phyloP scores from a whole-genome alignment of 2,888 invertebrate species.

The Tiliacea citrago region DNA sequence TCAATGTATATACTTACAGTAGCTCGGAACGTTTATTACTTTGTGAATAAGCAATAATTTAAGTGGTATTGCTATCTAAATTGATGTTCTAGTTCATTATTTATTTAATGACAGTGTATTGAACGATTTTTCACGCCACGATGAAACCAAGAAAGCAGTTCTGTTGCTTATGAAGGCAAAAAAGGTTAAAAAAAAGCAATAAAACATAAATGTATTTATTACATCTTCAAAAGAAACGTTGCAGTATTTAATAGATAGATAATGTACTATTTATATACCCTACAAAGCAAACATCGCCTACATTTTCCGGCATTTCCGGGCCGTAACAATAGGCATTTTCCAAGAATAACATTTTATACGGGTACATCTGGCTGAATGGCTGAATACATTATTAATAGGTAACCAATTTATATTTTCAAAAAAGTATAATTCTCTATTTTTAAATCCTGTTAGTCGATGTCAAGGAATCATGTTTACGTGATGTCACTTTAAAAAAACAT shows the following conservation, averaged over 20 bases:
- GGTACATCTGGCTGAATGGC: slow-evolving; percentile 12
- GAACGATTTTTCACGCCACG: slow-evolving; percentile 26
- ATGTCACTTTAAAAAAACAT: too few species aligned
- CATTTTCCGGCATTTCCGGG: slow-evolving; percentile 43
- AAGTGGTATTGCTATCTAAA: slow-evolving; percentile 23
- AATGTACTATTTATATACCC: slow-evolving; percentile 10
- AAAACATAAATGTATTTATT: too few species aligned
- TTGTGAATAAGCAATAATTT: slow-evolving; percentile 35
- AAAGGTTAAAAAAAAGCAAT: too few species aligned
- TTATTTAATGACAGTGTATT: slow-evolving; percentile 12
- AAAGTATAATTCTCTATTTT: slow-evolving; percentile 2
- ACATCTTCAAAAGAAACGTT: neutral
- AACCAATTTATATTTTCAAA: slow-evolving; percentile 4
- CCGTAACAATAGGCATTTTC: slow-evolving; percentile 40
- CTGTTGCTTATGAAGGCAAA: slow-evolving; percentile 1
- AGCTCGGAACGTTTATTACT: slow-evolving; percentile 12
- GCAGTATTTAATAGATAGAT: neutral
- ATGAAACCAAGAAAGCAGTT: slow-evolving; percentile 17
- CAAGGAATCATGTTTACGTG: too few species aligned
- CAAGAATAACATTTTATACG: slow-evolving; percentile 7
- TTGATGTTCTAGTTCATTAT: slow-evolving; percentile 36
- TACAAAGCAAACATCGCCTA: neutral
- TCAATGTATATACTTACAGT: slow-evolving; percentile 39
- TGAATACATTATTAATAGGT: neutral
- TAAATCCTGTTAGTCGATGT: neutral